Percentiles rank a stretch among this genome's conserved stretches.
Conservation (phyloP, 1,140 invertebrate genomes). For the Artemia franciscana region DNA sequence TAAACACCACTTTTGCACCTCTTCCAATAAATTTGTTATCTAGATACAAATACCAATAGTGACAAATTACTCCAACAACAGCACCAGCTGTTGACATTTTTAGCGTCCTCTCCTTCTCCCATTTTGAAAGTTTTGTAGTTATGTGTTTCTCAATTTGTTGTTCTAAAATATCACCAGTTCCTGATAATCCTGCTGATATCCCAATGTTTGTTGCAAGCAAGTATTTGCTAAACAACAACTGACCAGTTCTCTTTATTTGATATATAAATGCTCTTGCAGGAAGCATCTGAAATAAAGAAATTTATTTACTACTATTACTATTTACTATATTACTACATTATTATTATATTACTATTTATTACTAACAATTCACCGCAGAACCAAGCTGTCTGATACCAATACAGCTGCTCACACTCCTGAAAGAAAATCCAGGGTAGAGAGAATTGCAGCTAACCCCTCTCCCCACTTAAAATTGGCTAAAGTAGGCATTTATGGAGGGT, state of each 20-base stretch:
- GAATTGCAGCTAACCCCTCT: too few relatives aligned
- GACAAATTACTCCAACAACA: slow-evolving; percentile 53
- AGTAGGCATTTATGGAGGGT: too few relatives aligned
- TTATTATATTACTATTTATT: too few relatives aligned
- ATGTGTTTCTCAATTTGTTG: slow-evolving; percentile 56
- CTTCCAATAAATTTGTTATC: slow-evolving; percentile 42
- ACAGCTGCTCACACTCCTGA: too few relatives aligned
- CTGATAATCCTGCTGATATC: slow-evolving; percentile 49
- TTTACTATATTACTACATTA: too few relatives aligned
- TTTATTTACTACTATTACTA: too few relatives aligned
- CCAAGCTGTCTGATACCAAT: too few relatives aligned
- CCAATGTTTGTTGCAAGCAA: slow-evolving; percentile 61
- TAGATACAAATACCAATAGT: slow-evolving; percentile 55
- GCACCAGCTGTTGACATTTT: slow-evolving; percentile 57
- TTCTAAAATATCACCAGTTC: slow-evolving; percentile 52
- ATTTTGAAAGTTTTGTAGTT: slow-evolving; percentile 26
- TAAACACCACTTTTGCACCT: slow-evolving; percentile 38
- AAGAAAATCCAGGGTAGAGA: too few relatives aligned
- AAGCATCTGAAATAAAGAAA: too few relatives aligned
- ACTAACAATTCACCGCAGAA: too few relatives aligned
- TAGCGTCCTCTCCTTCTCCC: slow-evolving; percentile 36
- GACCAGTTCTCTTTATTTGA: background rate
- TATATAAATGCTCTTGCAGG: background rate
- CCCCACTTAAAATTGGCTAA: too few relatives aligned
- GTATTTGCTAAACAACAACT: slow-evolving; percentile 27